These are phyloP conservation scores for Paratrypauchen microcephalus DNA, from an alignment of 2,797 vertebrate genomes.

Conservation along the genomic window DNA sequence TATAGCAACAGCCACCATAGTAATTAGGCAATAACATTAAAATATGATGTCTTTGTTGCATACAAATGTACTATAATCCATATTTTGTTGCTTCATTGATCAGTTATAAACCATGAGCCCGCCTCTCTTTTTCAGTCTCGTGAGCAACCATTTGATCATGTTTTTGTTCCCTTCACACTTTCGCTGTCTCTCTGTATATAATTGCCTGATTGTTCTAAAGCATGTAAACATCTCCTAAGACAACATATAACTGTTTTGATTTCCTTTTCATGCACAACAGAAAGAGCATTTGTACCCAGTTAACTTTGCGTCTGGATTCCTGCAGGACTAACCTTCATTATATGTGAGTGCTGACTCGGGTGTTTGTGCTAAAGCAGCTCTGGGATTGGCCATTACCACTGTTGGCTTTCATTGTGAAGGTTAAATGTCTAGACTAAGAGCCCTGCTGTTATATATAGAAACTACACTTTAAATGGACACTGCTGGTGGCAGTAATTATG, in stretches of 20 bases:
- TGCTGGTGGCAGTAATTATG: conserved; percentile 4
- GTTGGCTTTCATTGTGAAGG: conserved; percentile 26
- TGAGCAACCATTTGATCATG: not conserved
- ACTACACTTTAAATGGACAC: not conserved
- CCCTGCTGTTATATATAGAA: conserved; percentile 10
- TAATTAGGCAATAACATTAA: too few species aligned
- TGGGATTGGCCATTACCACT: conserved; percentile 22
- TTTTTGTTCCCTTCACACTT: not conserved
- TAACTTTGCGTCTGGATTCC: conserved; percentile 20
- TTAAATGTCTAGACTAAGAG: conserved; percentile 9
- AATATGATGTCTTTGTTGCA: too few species aligned
- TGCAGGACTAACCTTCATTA: conserved; percentile 30
- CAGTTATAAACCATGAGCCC: too few species aligned
- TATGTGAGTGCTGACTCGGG: conserved; percentile 29
- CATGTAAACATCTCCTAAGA: not conserved
- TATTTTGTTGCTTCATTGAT: too few species aligned
- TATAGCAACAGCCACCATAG: too few species aligned
- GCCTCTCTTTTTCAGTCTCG: too few species aligned
- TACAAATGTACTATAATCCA: too few species aligned
- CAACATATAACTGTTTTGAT: not conserved
- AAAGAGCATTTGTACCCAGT: not conserved
- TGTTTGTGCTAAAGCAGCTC: conserved; percentile 17
- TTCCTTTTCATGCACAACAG: not conserved
- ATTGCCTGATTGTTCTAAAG: not conserved
- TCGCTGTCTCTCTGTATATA: not conserved